Percentiles rank a stretch among this genome's conserved stretches.
These are phyloP conservation scores for Elephas maximus DNA, from an alignment of 2,113 vertebrate species.

Conservation along the genomic window DNA sequence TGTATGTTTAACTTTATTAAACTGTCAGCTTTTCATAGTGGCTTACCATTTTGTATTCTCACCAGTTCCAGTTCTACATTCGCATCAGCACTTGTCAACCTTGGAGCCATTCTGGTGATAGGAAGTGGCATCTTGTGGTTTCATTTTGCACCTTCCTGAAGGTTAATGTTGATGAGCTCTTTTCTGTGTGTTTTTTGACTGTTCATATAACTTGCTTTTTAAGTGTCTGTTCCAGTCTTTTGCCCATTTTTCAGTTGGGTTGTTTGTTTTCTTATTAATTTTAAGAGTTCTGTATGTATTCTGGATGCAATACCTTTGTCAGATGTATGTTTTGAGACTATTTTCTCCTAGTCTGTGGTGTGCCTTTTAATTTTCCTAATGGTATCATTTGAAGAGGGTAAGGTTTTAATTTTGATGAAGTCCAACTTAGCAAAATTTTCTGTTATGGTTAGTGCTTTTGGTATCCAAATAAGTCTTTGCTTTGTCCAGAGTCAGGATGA, in stretches of 20 bases:
- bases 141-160: neutral
- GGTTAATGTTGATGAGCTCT: neutral
- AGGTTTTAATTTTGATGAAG: neutral
- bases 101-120: neutral
- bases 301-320: neutral
- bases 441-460: neutral
- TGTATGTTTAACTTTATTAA: no score
- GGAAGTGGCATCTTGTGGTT: no score
- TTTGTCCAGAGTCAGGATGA: neutral
- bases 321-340: neutral
- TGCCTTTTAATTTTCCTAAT: neutral
- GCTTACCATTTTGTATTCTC: neutral
- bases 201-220: neutral
- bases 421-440: neutral
- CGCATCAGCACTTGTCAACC: no score
- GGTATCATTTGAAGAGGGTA: neutral
- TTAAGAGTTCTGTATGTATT: neutral
- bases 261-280: neutral
- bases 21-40: no score
- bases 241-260: no score
- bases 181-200: neutral
- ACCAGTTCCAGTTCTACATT: neutral
- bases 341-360: neutral
- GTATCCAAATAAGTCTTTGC: neutral
- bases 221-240: no score